phyloP scores from a whole-genome alignment of 2,797 vertebrate species.

The Peromyscus attwateri region DNA sequence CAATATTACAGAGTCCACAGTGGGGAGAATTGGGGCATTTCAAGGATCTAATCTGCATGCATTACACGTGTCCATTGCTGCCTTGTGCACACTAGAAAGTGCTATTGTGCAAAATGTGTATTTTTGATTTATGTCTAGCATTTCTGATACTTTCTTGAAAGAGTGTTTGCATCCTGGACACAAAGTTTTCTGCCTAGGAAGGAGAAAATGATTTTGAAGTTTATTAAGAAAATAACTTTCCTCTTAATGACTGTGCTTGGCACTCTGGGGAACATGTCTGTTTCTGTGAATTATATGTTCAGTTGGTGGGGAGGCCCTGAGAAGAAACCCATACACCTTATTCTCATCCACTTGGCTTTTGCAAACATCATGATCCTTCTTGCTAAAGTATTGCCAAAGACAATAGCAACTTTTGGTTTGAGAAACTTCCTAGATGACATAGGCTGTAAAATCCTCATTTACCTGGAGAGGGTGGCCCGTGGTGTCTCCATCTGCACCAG shows the following conservation, averaged over 20 bases:
- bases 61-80: neutral
- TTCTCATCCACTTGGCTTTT: slow-evolving; percentile 5
- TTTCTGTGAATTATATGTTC: neutral
- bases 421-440: neutral
- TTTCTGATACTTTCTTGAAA: neutral
- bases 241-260: neutral
- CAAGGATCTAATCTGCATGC: neutral
- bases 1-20: neutral
- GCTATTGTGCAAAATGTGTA: neutral
- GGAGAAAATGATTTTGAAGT: neutral
- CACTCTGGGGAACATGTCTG: neutral
- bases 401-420: neutral
- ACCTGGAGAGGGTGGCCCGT: neutral
- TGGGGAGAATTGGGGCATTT: neutral
- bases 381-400: neutral
- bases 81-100: neutral
- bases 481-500: neutral
- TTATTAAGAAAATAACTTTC: neutral
- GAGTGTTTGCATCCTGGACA: neutral
- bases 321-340: neutral
- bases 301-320: neutral
- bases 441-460: neutral
- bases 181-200: neutral
- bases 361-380: neutral
- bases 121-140: neutral